phyloP scores from a whole-genome alignment of 2,797 vertebrate species.

The Glyptemys insculpta region DNA sequence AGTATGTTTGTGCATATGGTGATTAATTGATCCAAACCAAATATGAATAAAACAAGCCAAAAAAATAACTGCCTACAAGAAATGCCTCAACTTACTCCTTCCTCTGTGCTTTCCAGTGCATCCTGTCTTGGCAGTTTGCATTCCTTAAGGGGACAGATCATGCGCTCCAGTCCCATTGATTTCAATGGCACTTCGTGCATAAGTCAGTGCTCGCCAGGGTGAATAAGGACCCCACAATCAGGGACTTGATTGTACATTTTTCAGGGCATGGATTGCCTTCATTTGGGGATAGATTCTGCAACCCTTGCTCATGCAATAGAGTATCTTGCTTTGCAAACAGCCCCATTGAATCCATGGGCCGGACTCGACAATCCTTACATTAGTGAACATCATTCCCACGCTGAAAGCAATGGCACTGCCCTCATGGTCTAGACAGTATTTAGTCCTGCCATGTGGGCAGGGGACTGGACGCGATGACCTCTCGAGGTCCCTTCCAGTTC shows the following conservation, averaged over 20 bases:
- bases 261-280: neutral
- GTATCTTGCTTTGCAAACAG: neutral
- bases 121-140: neutral
- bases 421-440: no score
- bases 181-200: neutral
- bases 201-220: neutral
- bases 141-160: neutral
- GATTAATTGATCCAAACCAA: neutral
- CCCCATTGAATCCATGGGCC: neutral
- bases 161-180: neutral
- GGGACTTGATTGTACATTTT: neutral
- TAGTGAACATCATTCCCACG: neutral
- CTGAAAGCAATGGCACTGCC: neutral
- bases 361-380: neutral
- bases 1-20: neutral
- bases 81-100: neutral
- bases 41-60: neutral
- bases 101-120: neutral
- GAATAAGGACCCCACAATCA: neutral
- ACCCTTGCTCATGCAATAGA: neutral
- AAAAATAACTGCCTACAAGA: neutral
- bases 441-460: no score
- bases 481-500: no score
- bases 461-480: no score
- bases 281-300: neutral